A percentile compares a stretch with the other conserved stretches of the same genome.
Conservation (phyloP, 2,888 invertebrate species). For the Entomobrya multifasciata region DNA sequence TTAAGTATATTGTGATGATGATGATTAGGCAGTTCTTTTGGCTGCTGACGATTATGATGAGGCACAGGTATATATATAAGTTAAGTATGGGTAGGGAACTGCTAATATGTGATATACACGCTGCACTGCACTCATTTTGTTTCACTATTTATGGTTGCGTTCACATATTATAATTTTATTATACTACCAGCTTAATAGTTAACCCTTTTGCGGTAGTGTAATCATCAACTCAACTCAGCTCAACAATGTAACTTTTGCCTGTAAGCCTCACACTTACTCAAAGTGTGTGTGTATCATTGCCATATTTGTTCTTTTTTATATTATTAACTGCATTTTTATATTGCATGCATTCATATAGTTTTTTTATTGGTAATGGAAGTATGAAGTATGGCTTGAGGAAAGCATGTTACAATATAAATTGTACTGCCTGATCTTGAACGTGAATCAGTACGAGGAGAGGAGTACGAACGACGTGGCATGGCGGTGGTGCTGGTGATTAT, state of each 20-base stretch:
- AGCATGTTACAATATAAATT: slow-evolving; percentile 54
- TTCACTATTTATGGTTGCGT: neutral
- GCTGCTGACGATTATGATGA: slow-evolving; percentile 1
- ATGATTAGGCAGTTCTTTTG: slow-evolving; percentile 41
- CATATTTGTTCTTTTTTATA: slow-evolving; percentile 51
- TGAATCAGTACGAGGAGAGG: slow-evolving; percentile 71
- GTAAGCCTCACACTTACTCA: neutral
- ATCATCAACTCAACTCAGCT: neutral
- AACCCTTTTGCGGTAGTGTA: neutral
- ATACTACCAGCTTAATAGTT: slow-evolving; percentile 4
- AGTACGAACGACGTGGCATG: too few relatives aligned
- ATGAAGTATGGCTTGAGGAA: neutral
- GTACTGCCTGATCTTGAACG: slow-evolving; percentile 75
- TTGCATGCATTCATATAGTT: neutral
- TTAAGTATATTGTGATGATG: too few relatives aligned
- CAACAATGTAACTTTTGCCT: slow-evolving; percentile 15
- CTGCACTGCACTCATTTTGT: slow-evolving; percentile 23
- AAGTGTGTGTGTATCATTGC: slow-evolving; percentile 38
- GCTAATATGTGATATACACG: slow-evolving; percentile 16
- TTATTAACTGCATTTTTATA: slow-evolving; percentile 5
- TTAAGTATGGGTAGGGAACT: too few relatives aligned
- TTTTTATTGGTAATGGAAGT: neutral
- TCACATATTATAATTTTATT: slow-evolving; percentile 20
- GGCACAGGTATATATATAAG: slow-evolving; percentile 29
- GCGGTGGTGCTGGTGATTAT: slow-evolving; percentile 40